Conservation (phyloP, 2,797 vertebrate species). For the Capromys pilorides region DNA sequence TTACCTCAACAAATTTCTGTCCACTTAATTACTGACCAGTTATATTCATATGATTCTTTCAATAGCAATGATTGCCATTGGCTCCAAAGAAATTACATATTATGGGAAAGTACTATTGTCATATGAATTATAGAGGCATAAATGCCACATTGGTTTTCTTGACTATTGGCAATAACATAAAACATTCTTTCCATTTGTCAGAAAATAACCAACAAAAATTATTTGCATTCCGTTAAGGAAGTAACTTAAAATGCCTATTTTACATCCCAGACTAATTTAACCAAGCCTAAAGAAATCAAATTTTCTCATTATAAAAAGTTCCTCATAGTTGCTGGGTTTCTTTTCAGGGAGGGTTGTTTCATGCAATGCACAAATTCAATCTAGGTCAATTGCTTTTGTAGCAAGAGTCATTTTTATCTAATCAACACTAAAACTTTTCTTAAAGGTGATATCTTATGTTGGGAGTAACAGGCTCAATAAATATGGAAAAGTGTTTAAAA, state of each 20-base stretch:
- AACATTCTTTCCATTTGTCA: conserved; percentile 25
- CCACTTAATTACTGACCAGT: conserved; percentile 11
- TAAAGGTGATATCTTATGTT: background rate
- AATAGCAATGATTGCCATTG: background rate
- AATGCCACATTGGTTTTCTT: background rate
- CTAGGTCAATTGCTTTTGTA: background rate
- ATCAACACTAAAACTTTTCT: background rate
- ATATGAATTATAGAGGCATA: conserved; percentile 39
- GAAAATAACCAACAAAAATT: conserved; percentile 17
- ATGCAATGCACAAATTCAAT: background rate
- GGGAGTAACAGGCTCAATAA: background rate
- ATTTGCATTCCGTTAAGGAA: conserved; percentile 1
- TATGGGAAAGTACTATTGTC: conserved; percentile 28
- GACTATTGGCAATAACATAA: conserved; percentile 4
- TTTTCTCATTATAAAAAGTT: conserved; percentile 9
- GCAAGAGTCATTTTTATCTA: background rate
- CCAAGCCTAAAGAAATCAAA: conserved; percentile 31
- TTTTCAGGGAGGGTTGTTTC: rapidly evolving
- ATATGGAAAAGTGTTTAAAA: background rate
- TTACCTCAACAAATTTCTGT: conserved; percentile 31
- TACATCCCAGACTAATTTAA: background rate
- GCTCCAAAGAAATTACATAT: background rate
- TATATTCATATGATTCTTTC: conserved; percentile 21
- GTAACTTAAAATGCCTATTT: background rate
- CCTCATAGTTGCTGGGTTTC: background rate